A percentile compares a stretch with the other conserved stretches of the same genome.
Conservation (phyloP, 1,140 invertebrate genomes). For the Zeugodacus cucurbitae region DNA sequence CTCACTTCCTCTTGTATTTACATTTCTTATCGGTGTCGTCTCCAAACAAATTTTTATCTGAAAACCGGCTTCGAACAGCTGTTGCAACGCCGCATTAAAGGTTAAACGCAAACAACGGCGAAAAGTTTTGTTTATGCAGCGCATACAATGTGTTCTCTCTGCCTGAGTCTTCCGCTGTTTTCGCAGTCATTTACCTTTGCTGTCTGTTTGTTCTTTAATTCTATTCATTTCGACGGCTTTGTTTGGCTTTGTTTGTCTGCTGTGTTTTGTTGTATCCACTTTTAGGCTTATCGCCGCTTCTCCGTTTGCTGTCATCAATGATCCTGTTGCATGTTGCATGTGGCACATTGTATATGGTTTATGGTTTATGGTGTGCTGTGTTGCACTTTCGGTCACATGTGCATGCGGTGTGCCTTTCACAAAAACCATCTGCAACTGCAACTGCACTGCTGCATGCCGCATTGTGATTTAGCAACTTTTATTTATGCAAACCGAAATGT, state of each 20-base stretch:
- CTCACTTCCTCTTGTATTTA: not conserved
- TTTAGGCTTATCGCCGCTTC: not conserved
- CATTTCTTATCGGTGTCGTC: not conserved
- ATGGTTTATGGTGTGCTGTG: not conserved
- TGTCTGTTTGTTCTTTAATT: constrained; percentile 4
- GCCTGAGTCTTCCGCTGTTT: too few relatives aligned
- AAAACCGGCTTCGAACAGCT: constrained; percentile 18
- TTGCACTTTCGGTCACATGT: not conserved
- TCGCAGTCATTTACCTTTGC: not conserved
- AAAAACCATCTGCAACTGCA: constrained; percentile 5
- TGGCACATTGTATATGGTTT: not conserved
- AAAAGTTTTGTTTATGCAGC: not conserved
- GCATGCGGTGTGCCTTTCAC: constrained; percentile 24
- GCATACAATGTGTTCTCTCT: not conserved
- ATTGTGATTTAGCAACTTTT: constrained; percentile 6
- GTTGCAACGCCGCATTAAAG: not conserved
- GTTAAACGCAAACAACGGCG: not conserved
- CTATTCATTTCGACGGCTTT: constrained; percentile 18
- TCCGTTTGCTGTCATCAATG: not conserved
- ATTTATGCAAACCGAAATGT: constrained; percentile 10
- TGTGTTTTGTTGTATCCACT: constrained; percentile 24
- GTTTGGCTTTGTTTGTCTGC: constrained; percentile 10
- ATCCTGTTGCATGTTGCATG: constrained; percentile 25
- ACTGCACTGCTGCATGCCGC: not conserved
- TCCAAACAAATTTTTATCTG: not conserved